These are phyloP conservation scores for Hemiscyllium ocellatum DNA, from an alignment of 2,113 vertebrate genomes.

Conservation along the genomic window DNA sequence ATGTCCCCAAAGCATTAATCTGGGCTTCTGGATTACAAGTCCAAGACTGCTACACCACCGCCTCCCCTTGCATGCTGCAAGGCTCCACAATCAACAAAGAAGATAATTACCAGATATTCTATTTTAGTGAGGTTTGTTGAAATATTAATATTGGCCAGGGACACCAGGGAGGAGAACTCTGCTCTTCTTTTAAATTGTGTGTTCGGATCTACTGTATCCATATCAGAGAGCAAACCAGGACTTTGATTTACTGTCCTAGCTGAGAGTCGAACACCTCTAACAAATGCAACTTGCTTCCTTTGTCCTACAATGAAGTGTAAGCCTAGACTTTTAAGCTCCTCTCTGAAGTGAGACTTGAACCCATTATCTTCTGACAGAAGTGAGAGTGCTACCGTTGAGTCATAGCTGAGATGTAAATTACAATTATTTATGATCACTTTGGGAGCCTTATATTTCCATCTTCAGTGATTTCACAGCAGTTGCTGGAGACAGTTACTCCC, in stretches of 20 bases:
- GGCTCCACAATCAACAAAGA: too few species aligned
- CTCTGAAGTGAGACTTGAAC: neutral
- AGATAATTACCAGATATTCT: too few species aligned
- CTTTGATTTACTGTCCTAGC: neutral
- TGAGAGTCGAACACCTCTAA: neutral
- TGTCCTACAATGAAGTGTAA: neutral
- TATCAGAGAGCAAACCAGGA: too few species aligned
- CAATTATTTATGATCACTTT: neutral
- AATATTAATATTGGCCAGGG: too few species aligned
- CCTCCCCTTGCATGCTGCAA: too few species aligned
- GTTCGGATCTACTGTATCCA: too few species aligned
- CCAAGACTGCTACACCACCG: too few species aligned
- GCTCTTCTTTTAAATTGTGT: too few species aligned
- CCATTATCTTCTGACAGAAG: neutral
- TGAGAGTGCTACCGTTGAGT: neutral
- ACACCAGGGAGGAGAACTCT: too few species aligned
- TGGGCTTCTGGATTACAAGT: too few species aligned
- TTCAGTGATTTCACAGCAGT: neutral
- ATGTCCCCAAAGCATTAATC: too few species aligned
- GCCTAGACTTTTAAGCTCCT: neutral
- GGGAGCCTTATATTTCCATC: neutral
- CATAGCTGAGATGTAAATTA: neutral
- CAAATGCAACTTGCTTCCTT: neutral
- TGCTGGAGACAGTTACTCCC: neutral
- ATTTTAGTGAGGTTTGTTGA: too few species aligned